Conservation (phyloP, 2,888 invertebrate genomes). For the Meteorus colon region DNA sequence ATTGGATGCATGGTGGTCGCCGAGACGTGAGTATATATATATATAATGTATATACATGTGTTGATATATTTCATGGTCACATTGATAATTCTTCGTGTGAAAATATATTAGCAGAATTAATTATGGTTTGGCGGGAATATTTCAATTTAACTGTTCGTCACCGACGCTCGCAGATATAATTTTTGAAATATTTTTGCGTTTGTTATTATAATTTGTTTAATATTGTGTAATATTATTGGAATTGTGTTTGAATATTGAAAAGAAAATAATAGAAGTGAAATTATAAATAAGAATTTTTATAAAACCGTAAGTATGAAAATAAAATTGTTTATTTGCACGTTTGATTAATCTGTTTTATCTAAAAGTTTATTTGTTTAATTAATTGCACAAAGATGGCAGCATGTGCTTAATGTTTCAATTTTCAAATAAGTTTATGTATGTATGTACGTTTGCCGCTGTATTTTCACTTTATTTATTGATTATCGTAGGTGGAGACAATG, state of each 20-base stretch:
- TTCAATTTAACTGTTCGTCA: not conserved
- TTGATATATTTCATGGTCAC: not conserved
- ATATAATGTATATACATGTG: not conserved
- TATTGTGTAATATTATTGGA: not conserved
- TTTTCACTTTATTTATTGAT: conserved; percentile 62
- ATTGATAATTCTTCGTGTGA: not conserved
- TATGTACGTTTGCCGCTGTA: not conserved
- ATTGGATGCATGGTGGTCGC: conserved; percentile 70
- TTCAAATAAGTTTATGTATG: not conserved
- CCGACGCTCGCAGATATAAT: not conserved
- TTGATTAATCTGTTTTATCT: not conserved
- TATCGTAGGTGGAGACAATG: conserved; percentile 69
- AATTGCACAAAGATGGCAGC: conserved; percentile 57
- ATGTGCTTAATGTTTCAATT: conserved; percentile 42
- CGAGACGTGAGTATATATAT: conserved; percentile 67
- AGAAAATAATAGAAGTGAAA: not conserved
- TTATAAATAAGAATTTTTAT: not conserved
- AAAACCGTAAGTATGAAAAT: not conserved
- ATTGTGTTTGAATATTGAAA: not conserved
- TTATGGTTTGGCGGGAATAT: not conserved
- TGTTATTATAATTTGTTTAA: not conserved
- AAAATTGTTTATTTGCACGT: not conserved
- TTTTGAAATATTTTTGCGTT: not conserved
- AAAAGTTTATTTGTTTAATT: not conserved
- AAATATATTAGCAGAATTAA: not conserved